Percentiles rank a stretch among this genome's conserved stretches.
Evolutionary conservation across 2,113 vertebrate genomes (phyloP).

Genomic region (Lichenostomus cassidix): DNA sequence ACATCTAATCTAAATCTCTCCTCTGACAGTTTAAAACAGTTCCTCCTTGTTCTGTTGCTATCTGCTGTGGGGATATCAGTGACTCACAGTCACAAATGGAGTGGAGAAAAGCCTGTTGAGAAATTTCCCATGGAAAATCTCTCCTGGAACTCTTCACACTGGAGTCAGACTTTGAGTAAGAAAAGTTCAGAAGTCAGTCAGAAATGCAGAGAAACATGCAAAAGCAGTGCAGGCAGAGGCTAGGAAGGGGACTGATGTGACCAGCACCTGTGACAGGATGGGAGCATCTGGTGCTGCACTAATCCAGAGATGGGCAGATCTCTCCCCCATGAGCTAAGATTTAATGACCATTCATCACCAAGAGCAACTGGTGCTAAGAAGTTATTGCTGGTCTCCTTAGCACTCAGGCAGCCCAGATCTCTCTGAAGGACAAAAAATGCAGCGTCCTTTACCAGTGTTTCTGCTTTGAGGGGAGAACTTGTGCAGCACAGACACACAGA

Average conservation of each 20-base stretch:
- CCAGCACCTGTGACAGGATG: rapidly evolving
- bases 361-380: not conserved
- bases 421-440: not conserved
- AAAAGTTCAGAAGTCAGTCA: not conserved
- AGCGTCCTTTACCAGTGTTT: rapidly evolving
- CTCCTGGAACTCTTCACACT: not conserved
- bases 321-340: not conserved
- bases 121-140: not conserved
- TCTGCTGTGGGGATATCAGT: not conserved
- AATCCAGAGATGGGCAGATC: not conserved
- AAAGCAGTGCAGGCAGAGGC: not conserved
- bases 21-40: not conserved
- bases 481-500: not conserved
- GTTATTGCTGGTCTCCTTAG: not conserved
- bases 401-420: rapidly evolving
- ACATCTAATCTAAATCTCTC: not conserved
- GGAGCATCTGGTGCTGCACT: not conserved
- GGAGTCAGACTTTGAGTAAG: not conserved
- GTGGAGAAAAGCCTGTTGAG: not conserved
- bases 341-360: not conserved
- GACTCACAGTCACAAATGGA: not conserved
- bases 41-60: not conserved
- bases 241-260: not conserved
- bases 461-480: not conserved
- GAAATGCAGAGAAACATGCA: not conserved